These are phyloP conservation scores for Drosophila quinaria DNA, from an alignment of 2,888 invertebrate genomes.

Conservation along the genomic window DNA sequence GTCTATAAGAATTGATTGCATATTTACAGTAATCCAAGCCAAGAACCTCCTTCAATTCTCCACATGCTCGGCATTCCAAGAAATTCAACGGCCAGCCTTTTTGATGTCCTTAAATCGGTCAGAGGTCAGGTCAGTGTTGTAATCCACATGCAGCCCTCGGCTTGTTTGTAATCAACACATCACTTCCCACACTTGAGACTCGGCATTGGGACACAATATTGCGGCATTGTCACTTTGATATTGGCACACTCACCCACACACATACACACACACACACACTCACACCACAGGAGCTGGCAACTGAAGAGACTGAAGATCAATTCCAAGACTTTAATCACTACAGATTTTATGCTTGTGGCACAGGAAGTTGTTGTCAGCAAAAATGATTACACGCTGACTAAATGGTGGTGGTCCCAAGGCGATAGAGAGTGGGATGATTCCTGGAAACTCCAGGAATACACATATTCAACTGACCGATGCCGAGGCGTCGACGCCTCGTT, in stretches of 20 bases:
- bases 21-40: constrained; percentile 65
- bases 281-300: constrained; percentile 18
- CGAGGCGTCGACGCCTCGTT: neutral
- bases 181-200: constrained; percentile 72
- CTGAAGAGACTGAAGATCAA: constrained; percentile 1
- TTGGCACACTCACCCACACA: constrained; percentile 55
- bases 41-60: constrained; percentile 9
- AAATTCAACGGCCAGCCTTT: constrained; percentile 40
- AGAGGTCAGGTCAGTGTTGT: constrained; percentile 29
- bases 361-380: constrained; percentile 77
- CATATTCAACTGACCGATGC: constrained; percentile 48
- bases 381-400: constrained; percentile 72
- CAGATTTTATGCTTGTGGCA: constrained; percentile 51
- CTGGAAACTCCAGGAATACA: constrained; percentile 34
- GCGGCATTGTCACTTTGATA: constrained; percentile 65
- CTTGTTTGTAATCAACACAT: constrained; percentile 77
- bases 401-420: constrained; percentile 46
- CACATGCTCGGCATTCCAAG: constrained; percentile 29
- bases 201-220: constrained; percentile 37
- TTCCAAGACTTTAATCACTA: constrained; percentile 51
- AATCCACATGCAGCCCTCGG: constrained; percentile 16
- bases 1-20: constrained; percentile 79
- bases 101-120: constrained; percentile 51
- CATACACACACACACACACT: constrained; percentile 49
- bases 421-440: constrained; percentile 8